Percentiles rank a stretch among this genome's conserved stretches.
Evolutionary conservation across 2,888 invertebrate species (phyloP).

Genomic region (Acleris holmiana): DNA sequence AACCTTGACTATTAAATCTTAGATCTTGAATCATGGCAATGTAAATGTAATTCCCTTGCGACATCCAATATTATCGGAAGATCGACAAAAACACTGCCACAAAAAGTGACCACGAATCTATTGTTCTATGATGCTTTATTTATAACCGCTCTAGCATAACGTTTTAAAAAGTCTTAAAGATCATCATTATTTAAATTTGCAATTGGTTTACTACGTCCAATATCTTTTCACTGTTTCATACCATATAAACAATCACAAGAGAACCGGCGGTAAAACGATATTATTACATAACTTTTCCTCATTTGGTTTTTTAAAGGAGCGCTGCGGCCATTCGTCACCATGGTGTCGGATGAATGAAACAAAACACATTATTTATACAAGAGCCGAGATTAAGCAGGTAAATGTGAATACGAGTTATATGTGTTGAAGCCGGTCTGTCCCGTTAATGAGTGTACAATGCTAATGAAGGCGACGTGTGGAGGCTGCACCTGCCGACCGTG

Average conservation of each 20-base stretch:
- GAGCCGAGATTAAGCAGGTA: conserved; percentile 32
- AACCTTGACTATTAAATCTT: conserved; percentile 63
- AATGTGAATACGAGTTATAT: conserved; percentile 56
- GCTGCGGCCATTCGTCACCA: conserved; percentile 6
- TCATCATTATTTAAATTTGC: neutral
- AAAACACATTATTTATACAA: conserved; percentile 27
- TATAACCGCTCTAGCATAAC: conserved; percentile 11
- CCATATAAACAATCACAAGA: neutral
- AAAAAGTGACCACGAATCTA: conserved; percentile 27
- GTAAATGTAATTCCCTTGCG: conserved; percentile 50
- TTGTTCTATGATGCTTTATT: conserved; percentile 29
- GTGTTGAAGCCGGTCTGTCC: conserved; percentile 56
- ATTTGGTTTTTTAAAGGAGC: conserved; percentile 22
- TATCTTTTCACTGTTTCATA: neutral
- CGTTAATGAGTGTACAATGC: conserved; percentile 75
- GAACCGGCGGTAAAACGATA: too few species aligned
- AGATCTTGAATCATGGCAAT: conserved; percentile 65
- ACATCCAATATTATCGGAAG: conserved; percentile 59
- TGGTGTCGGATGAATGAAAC: conserved; percentile 23
- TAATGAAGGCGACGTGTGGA: conserved; percentile 71
- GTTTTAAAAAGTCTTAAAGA: too few species aligned
- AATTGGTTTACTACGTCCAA: neutral
- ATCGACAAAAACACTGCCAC: conserved; percentile 41
- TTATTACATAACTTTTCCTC: conserved; percentile 7
- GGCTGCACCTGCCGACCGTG: conserved; percentile 44